Conservation (phyloP, 1,140 invertebrate genomes). For the Micrasema longulum region DNA sequence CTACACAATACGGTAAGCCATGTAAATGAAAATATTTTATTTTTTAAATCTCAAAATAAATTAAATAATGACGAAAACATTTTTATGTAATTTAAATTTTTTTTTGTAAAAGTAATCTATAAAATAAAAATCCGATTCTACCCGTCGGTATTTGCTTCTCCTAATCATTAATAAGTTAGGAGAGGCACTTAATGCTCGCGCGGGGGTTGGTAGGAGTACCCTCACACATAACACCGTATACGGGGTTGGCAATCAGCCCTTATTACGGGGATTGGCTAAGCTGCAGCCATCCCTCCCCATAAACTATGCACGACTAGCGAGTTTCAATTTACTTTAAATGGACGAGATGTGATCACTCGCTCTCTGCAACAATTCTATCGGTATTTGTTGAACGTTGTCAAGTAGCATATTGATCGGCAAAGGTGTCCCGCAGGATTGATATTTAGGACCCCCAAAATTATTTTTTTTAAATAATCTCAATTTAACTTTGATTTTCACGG, state of each 20-base stretch:
- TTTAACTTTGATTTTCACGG: too few species aligned
- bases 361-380: neutral
- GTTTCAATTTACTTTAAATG: constrained; percentile 16
- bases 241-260: neutral
- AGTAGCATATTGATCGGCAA: too few species aligned
- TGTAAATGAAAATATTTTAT: too few species aligned
- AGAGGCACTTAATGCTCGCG: constrained; percentile 12
- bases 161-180: constrained; percentile 19
- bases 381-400: neutral
- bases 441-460: too few species aligned
- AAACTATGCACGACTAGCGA: neutral
- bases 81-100: too few species aligned
- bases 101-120: too few species aligned
- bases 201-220: too few species aligned
- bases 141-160: constrained; percentile 2
- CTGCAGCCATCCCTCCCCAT: neutral
- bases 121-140: constrained; percentile 20
- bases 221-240: neutral
- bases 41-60: too few species aligned
- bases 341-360: constrained; percentile 4
- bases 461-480: too few species aligned
- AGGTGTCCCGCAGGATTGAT: too few species aligned
- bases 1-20: too few species aligned
- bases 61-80: too few species aligned
- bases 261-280: neutral